Conservation (phyloP, 2,797 vertebrate species). For the Macropus fuliginosus region DNA sequence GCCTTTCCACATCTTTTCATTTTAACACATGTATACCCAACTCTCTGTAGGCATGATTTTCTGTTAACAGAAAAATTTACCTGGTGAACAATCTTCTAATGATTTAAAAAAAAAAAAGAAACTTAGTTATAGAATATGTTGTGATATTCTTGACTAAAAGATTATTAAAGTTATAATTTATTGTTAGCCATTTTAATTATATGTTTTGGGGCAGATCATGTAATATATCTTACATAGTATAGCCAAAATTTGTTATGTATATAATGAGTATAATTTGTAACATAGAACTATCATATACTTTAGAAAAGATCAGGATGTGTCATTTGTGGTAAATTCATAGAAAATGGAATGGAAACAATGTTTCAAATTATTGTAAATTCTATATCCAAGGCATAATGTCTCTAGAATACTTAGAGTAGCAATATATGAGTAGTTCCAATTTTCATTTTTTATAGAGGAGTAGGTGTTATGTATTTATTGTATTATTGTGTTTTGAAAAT, state of each 20-base stretch:
- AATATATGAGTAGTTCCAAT: background rate
- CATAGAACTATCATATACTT: background rate
- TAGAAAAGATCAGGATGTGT: background rate
- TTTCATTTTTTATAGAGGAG: background rate
- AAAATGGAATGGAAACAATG: background rate
- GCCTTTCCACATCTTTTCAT: background rate
- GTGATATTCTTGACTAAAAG: slow-evolving; percentile 23
- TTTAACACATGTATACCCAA: background rate
- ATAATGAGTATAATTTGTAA: background rate
- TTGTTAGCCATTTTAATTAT: slow-evolving; percentile 46
- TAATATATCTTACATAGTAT: slow-evolving; percentile 41
- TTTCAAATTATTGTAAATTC: background rate
- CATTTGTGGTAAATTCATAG: background rate
- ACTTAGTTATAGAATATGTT: background rate
- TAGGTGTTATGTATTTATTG: background rate
- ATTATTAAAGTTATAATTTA: slow-evolving; percentile 10
- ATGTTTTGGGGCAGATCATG: slow-evolving; percentile 21
- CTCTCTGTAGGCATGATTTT: background rate
- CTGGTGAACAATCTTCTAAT: background rate
- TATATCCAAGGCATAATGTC: background rate
- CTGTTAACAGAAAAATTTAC: background rate
- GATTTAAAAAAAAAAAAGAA: background rate
- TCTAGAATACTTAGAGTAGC: background rate
- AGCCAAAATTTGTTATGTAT: slow-evolving; percentile 24
- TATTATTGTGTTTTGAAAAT: background rate